Evolutionary conservation across 2,797 vertebrate species (phyloP), one percentile per base, ranked within the genome.

Genomic region (Notoglanidium macrostoma): DNA sequence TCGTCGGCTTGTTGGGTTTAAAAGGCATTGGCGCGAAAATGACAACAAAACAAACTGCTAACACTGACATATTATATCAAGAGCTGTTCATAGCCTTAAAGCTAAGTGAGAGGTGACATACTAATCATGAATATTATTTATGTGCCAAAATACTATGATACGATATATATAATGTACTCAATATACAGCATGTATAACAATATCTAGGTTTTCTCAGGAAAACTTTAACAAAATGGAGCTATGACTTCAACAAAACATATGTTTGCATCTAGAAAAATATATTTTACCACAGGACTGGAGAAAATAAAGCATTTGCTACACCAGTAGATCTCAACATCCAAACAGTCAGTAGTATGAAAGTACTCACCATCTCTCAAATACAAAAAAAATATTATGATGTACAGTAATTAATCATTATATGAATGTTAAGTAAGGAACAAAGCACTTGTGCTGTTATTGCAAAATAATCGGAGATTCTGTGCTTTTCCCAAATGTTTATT

Each of bases 11-110:
- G 9, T 83, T 68, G 51, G 4, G 15, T 84, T 84, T 72, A 73
- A 84, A 84, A 59, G 35, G 83, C 54, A 57, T 1, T n/a, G 68
- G 68, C 67, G 83, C 21, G 35, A 84, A 84, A 73, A 44, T 10
- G 54, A 17, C 23, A 68, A 84, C 17, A 2, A 72, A 49, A 67
- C 61, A 63, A 49, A 51, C 17, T 5, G 2, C 23, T 44, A 14
- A 14, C 32, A n/a, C 19, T 70, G 61, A 83, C 59, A 46, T 23
- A 5, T n/a, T 2, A 35, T 5, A 35, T 19, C n/a, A n/a, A n/a
- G n/a, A n/a, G n/a, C n/a, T n/a, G n/a, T n/a, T n/a, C n/a, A n/a
- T 40, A 57, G 55, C 19, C 6, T 54, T 59, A 6, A 1, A 77
- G 23, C n/a, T 32, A 61, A 80, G 32, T n/a, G 21, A 79, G 2